Evolutionary conservation across 2,888 invertebrate species (phyloP), one percentile per base, ranked within the genome.

Genomic region (Ferdinandea cuprea): DNA sequence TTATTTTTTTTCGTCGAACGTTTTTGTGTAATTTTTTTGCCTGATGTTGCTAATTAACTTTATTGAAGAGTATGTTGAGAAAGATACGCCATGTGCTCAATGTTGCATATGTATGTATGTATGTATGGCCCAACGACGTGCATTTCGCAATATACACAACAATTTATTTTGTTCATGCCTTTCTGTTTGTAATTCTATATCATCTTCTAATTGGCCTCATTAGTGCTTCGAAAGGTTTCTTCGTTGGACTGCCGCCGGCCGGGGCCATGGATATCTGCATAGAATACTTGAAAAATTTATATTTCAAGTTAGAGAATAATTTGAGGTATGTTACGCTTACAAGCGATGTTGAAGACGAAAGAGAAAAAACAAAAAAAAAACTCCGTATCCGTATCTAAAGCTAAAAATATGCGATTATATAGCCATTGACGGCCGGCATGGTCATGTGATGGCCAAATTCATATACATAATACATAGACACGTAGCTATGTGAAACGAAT

Each of bases 131-230:
- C 13, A 50, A n/a, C 32, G 8, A 32, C 13, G 21, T 32, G 30
- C 30, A 65, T 50, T 50, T 61, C 21, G 15, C 52, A 63, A 68
- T 42, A 56, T 58, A 30, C 42, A 32, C 42, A 54, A 21, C 37
- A 61, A 65, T 59, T 63, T 77, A 25, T 42, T 48, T 40, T 35
- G 5, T 30, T 40, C 19, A 19, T 56, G 44, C 7, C 32, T 30
- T 48, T 56, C 54, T 65, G 42, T 74, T 56, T 74, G 73, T 68
- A 71, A 71, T 78, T 71, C 63, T 71, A 58, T 71, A 78, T 78
- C 77, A 77, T 66, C 81, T 83, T 71, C 72, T 83, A 83, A 83
- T 83, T 83, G 81, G 81, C 48, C 81, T 77, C 81, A 83, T 83
- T 83, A 83, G 77, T 66, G 66, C 56, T 83, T 77, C 61, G 48